Base-by-base conservation (phyloP, 2,888 invertebrate genomes). In the Pemphredon lugubris region DNA sequence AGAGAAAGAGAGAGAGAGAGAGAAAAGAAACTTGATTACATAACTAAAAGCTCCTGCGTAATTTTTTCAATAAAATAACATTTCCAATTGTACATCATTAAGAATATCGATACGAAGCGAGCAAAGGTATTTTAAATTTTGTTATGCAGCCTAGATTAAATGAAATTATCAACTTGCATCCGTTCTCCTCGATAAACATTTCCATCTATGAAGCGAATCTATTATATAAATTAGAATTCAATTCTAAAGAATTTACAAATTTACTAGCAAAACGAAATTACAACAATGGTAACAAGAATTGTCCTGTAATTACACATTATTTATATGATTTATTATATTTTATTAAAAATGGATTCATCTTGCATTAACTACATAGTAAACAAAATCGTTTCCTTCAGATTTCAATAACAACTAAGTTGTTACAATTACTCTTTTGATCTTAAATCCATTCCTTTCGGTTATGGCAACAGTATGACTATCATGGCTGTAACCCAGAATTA, bases 131-230 rank as follows among this genome's bases (percentile, higher is more conserved):
- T n/a, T 44, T 47, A 26, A 34, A 40, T 0, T 63, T 53, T 58
- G 58, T 69, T 69, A 64, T 4, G 34, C 30, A 21, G 34, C 47
- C 45, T 69, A 54, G 40, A 58, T 58, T 69, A 69, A 53, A 65
- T 11, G 4, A 47, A 61, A 51, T 37, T 55, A 57, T 34, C 32
- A 51, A 16, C 23, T 40, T 32, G 47, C 26, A 47, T 11, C n/a
- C 6, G 51, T 57, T 45, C n/a, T 21, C 26, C 32, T 47, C 16
- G 32, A 53, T 20, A 40, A 54, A 64, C 51, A 57, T 68, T 63
- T 57, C 48, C 50, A 57, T 32, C n/a, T 47, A 51, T 16, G 11
- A 13, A 55, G 45, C n/a, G 20, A 47, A 37, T 11, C 6, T 57
- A 16, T 63, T 69, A 58, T 44, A 50, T 23, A 45, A 13, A 32